phyloP scores from a whole-genome alignment of 2,113 vertebrate genomes.

The Macquaria australasica region DNA sequence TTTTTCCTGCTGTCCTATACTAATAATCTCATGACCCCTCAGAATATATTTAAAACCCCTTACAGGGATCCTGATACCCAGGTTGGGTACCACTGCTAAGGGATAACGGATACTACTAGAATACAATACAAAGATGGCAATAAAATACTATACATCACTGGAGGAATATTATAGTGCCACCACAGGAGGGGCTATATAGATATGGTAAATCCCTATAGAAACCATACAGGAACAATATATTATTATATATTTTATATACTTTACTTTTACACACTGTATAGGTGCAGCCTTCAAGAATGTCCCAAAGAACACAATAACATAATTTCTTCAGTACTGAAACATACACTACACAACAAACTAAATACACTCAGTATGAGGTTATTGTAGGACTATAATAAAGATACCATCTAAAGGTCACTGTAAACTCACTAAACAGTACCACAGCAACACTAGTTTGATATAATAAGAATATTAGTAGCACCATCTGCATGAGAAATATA shows the following conservation, averaged over 20 bases:
- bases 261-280: neutral
- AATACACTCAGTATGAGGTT: neutral
- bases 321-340: neutral
- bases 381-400: slow-evolving; percentile 5
- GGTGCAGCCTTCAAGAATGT: neutral
- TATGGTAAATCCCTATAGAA: neutral
- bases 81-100: neutral
- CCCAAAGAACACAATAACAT: neutral
- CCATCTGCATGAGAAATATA: neutral
- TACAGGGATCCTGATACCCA: neutral
- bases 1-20: neutral
- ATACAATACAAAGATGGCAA: neutral
- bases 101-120: neutral
- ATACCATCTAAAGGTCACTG: neutral
- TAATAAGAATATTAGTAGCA: neutral
- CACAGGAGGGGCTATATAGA: neutral
- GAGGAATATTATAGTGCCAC: neutral
- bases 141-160: neutral
- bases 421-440: neutral
- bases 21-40: neutral
- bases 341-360: neutral
- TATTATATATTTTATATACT: too few species aligned
- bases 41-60: neutral
- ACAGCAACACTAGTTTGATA: neutral
- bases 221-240: neutral